Conservation (phyloP, 1,140 invertebrate species). For the Drosophila mojavensis region DNA sequence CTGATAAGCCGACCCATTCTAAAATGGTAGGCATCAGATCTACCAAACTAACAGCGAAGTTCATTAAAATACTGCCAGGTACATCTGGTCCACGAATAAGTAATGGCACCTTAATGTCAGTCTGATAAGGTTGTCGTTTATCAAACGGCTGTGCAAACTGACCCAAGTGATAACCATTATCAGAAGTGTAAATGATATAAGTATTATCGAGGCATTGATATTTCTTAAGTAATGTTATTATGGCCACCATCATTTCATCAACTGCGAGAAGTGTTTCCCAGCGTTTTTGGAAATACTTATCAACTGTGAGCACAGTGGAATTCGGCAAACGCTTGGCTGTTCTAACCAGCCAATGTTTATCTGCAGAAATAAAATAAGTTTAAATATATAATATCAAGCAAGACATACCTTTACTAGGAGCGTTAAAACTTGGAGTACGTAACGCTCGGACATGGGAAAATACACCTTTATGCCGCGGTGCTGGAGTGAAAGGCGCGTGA, state of each 20-base stretch:
- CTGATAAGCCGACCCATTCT: constrained; percentile 85
- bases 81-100: constrained; percentile 91
- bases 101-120: constrained; percentile 93
- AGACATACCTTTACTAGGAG: constrained; percentile 54
- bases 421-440: constrained; percentile 90
- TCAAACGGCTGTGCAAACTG: constrained; percentile 94
- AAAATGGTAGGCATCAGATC: constrained; percentile 93
- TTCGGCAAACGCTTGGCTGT: constrained; percentile 87
- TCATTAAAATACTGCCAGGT: constrained; percentile 81
- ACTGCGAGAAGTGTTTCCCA: constrained; percentile 93
- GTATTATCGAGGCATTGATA: constrained; percentile 88
- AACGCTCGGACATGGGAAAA: constrained; percentile 87
- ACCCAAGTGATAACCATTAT: constrained; percentile 95
- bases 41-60: constrained; percentile 89
- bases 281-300: constrained; percentile 88
- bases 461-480: constrained; percentile 87
- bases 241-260: constrained; percentile 91
- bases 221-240: constrained; percentile 86
- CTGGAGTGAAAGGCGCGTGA: constrained; percentile 93
- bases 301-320: constrained; percentile 86
- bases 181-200: constrained; percentile 93
- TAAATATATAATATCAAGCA: background rate
- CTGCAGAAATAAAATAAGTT: constrained; percentile 77
- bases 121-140: constrained; percentile 95
- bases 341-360: constrained; percentile 93